Base-by-base conservation (phyloP, 2,888 invertebrate species). In the Gryllus longicercus region DNA sequence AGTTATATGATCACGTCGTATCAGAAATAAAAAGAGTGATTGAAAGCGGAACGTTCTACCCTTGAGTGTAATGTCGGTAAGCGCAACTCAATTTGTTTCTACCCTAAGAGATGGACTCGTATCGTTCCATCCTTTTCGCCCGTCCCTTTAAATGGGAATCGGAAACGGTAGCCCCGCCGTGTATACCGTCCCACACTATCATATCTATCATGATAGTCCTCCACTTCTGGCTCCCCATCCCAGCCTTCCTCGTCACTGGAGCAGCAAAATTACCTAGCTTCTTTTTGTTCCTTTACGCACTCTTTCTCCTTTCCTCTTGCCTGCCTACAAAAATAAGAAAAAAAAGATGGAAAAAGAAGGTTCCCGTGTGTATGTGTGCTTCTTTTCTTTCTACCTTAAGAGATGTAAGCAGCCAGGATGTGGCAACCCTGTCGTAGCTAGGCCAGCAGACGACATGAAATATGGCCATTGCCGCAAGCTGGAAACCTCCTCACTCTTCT, bases 391-490 rank as follows among this genome's bases (percentile, higher is more conserved):
- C 49, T 75, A 38, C 25, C 25, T 38, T 38, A 38, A 38, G 25
- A 38, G 25, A 38, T 38, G 25, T 38, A 18, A 14, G 63, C 63
- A 63, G 63, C 63, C 63, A 63, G 25, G 25, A 63, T 63, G 63
- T 63, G 74, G 76, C 79, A 74, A 63, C 78, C 25, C 50, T 51
- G 74, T 11, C 81, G n/a, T 79, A 81, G 79, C 80, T 74, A 79
- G 82, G 78, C 81, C 81, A 79, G 82, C 82, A 83, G 83, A 83
- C 84, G 83, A 84, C 83, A 84, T 84, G 83, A 83, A 83, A 82
- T 83, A 83, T 84, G 83, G 83, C 83, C 79, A 81, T 81, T 77
- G 82, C 82, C 82, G 80, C 81, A 78, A 81, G 81, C 81, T 78
- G 78, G 78, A 80, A 82, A 77, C 81, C 83, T 82, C 82, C 80